Evolutionary conservation across 92 coral and sea anemone genomes (phyloP).

Genomic region (Galaxea fascicularis): DNA sequence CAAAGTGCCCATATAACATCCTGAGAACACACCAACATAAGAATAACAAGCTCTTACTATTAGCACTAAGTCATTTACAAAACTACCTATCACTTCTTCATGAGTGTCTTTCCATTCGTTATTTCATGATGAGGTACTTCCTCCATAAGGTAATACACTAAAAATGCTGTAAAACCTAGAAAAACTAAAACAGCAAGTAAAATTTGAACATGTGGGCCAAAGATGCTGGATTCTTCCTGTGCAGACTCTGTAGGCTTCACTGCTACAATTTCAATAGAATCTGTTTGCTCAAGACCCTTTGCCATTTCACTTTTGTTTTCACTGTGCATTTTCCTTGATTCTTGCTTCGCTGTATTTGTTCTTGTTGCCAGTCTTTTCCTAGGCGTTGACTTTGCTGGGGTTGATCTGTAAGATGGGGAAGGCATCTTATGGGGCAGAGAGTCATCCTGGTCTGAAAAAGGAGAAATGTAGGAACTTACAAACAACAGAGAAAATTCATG

Average conservation of each 20-base stretch:
- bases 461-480: neutral
- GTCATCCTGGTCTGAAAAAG: conserved; percentile 13
- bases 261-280: neutral
- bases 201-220: conserved; percentile 33
- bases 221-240: conserved; percentile 19
- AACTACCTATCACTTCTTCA: no score
- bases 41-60: no score
- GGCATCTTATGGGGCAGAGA: conserved; percentile 1
- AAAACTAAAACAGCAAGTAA: conserved; percentile 59
- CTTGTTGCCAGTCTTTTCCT: conserved; percentile 25
- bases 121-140: neutral
- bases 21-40: no score
- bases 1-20: no score
- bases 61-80: no score
- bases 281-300: neutral
- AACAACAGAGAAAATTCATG: no score
- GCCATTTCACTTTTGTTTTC: neutral
- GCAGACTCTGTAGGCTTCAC: neutral
- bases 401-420: conserved; percentile 2
- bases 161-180: conserved; percentile 52
- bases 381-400: conserved; percentile 19
- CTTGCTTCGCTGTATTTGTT: neutral
- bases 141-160: conserved; percentile 75
- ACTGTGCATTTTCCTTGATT: neutral
- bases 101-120: no score